Evolutionary conservation across 92 coral and sea anemone species (phyloP).

Genomic region (Plumapathes pennacea): DNA sequence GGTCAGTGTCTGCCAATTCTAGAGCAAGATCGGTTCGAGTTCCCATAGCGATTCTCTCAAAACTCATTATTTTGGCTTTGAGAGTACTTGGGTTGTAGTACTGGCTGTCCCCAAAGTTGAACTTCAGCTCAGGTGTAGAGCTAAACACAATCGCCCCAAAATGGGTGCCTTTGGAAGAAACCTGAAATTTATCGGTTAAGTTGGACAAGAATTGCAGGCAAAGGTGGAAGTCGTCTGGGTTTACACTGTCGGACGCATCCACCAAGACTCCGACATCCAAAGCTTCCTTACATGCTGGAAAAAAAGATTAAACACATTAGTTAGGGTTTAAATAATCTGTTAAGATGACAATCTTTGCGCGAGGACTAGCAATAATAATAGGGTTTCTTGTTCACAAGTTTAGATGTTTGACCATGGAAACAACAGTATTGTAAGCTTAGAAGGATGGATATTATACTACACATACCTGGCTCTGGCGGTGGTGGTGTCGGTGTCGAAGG

Average conservation of each 20-base stretch:
- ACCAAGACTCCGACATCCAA: conserved; percentile 53
- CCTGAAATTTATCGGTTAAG: conserved; percentile 21
- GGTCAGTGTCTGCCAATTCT: conserved; percentile 19
- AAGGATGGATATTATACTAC: background rate
- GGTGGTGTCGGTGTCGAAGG: conserved; percentile 11
- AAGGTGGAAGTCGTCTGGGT: conserved; percentile 11
- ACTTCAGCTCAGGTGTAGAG: conserved; percentile 12
- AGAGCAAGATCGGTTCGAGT: conserved; percentile 52
- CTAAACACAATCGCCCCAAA: conserved; percentile 43
- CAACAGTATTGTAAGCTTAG: no score
- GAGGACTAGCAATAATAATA: no score
- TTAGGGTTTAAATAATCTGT: no score
- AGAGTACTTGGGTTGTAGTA: conserved; percentile 15
- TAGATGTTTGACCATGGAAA: no score
- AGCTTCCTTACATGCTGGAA: conserved; percentile 38
- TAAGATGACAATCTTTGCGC: background rate
- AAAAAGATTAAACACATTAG: background rate
- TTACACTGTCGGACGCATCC: conserved; percentile 44
- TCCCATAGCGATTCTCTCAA: conserved; percentile 15
- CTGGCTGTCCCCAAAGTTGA: conserved; percentile 26
- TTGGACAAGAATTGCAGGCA: conserved; percentile 35
- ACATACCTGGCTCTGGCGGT: background rate
- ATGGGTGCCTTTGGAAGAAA: conserved; percentile 25
- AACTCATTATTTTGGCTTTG: conserved; percentile 14
- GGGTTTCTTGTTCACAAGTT: no score